These are phyloP conservation scores for Metellina segmentata DNA, from an alignment of 2,888 invertebrate species.

Conservation along the genomic window DNA sequence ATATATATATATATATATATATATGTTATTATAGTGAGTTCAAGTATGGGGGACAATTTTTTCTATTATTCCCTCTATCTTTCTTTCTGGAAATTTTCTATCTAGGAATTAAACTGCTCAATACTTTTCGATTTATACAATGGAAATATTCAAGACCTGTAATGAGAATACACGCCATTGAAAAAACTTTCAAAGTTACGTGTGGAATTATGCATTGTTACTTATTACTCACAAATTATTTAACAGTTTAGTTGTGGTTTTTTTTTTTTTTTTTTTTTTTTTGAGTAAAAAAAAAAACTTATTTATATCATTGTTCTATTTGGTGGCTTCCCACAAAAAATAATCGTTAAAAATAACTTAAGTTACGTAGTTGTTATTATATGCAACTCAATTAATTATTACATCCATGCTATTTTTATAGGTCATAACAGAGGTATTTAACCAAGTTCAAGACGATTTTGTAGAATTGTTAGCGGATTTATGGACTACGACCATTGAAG, in stretches of 20 bases:
- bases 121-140: too few species aligned
- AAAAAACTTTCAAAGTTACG: too few species aligned
- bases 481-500: constrained; percentile 98
- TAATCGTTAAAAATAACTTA: neutral
- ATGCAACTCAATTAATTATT: neutral
- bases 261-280: too few species aligned
- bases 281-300: too few species aligned
- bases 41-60: too few species aligned
- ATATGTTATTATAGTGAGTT: neutral
- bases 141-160: too few species aligned
- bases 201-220: neutral
- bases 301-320: neutral
- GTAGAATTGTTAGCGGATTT: constrained; percentile 9
- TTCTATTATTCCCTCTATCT: neutral
- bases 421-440: constrained; percentile 54
- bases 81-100: neutral
- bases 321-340: neutral
- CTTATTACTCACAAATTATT: neutral
- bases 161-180: too few species aligned
- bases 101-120: too few species aligned
- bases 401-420: neutral
- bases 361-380: neutral
- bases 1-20: neutral
- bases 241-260: neutral
- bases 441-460: constrained; percentile 1